Conservation (phyloP, 2,113 vertebrate genomes). For the Pelodiscus sinensis region DNA sequence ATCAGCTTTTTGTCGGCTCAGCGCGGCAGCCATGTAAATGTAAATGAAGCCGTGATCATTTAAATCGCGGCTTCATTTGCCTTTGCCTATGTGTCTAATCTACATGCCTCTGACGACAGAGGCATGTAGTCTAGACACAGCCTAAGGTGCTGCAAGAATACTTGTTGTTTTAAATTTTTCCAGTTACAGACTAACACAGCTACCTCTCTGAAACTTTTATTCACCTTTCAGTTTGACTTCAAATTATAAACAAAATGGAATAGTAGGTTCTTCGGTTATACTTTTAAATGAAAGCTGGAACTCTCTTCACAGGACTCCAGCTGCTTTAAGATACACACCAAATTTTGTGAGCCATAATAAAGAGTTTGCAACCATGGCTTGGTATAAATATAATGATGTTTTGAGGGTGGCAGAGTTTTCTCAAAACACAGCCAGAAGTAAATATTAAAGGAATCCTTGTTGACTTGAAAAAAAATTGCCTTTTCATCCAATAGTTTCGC, state of each 20-base stretch:
- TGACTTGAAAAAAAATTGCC: neutral
- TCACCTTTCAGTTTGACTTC: conserved; percentile 37
- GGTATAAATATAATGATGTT: neutral
- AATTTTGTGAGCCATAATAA: neutral
- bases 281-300: neutral
- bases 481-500: conserved; percentile 12
- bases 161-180: too few relatives aligned
- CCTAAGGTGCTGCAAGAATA: too few relatives aligned
- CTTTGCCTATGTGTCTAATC: too few relatives aligned
- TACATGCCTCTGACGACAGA: too few relatives aligned
- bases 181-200: too few relatives aligned
- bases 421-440: neutral
- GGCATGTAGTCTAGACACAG: too few relatives aligned
- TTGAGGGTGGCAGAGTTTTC: neutral
- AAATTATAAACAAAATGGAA: conserved; percentile 20
- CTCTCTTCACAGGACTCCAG: neutral
- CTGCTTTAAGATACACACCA: neutral
- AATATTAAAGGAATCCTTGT: neutral
- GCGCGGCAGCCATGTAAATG: too few relatives aligned
- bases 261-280: neutral
- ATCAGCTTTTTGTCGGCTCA: too few relatives aligned
- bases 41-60: too few relatives aligned
- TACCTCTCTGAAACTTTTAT: too few relatives aligned
- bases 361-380: neutral
- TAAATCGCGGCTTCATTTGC: too few relatives aligned